Conservation (phyloP, 2,113 vertebrate genomes). For the Ursus arctos region DNA sequence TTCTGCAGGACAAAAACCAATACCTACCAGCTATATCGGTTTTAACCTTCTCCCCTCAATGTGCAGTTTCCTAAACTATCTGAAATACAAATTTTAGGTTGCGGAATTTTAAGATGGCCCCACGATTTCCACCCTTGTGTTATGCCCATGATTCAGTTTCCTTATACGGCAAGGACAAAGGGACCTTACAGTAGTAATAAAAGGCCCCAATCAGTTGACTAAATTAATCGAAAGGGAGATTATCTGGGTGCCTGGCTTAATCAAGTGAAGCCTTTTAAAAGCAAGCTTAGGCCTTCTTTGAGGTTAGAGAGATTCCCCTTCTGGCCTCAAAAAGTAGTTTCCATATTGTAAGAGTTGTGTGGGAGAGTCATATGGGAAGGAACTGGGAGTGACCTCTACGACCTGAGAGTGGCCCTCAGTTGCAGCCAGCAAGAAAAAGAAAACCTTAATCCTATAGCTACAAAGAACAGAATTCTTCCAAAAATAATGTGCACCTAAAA, state of each 20-base stretch:
- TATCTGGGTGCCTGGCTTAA: background rate
- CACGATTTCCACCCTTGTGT: background rate
- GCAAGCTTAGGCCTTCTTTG: background rate
- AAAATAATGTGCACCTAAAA: background rate
- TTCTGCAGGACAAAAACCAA: slow-evolving; percentile 59
- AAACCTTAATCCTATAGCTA: background rate
- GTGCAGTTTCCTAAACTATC: background rate
- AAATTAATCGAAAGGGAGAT: background rate
- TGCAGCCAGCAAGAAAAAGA: background rate
- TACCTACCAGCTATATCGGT: background rate
- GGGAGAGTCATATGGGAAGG: background rate
- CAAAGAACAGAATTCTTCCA: background rate
- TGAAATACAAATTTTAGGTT: background rate
- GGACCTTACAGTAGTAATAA: background rate
- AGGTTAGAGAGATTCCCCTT: background rate
- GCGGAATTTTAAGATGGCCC: background rate
- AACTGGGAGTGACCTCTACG: background rate
- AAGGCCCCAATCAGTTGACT: background rate
- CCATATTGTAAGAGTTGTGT: background rate
- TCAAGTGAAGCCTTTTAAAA: background rate
- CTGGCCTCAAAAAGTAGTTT: background rate
- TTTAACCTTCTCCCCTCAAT: slow-evolving; percentile 5
- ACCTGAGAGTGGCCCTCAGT: background rate
- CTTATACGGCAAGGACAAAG: background rate
- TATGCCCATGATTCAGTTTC: background rate